Evolutionary conservation across 1,140 invertebrate genomes (phyloP).

Genomic region (Philaenus spumarius): DNA sequence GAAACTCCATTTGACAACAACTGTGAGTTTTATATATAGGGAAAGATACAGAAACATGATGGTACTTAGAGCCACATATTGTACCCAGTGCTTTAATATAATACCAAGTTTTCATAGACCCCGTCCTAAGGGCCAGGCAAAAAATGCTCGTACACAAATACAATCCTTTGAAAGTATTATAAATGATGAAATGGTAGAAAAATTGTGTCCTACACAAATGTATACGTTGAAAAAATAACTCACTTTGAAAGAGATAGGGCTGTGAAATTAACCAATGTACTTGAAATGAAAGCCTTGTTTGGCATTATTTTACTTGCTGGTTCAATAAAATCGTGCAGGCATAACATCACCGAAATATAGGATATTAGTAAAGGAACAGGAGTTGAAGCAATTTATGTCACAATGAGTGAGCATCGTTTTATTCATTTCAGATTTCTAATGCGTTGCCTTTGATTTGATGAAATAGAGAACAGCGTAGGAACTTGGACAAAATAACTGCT

Average conservation of each 20-base stretch:
- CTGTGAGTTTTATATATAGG: too few species aligned
- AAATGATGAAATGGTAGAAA: too few species aligned
- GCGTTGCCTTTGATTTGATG: background rate
- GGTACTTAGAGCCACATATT: too few species aligned
- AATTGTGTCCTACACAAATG: background rate
- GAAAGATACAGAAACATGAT: too few species aligned
- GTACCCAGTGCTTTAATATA: too few species aligned
- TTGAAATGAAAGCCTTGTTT: background rate
- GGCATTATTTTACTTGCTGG: background rate
- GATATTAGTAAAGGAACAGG: background rate
- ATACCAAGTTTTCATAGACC: too few species aligned
- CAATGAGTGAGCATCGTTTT: background rate
- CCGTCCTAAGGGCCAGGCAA: too few species aligned
- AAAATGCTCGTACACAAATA: too few species aligned
- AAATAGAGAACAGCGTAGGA: background rate
- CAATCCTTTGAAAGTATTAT: too few species aligned
- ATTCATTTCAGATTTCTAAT: background rate
- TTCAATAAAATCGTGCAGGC: background rate
- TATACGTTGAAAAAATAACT: conserved; percentile 6
- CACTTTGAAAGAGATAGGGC: background rate
- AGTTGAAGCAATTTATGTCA: too few species aligned
- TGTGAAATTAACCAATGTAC: background rate
- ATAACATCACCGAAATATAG: background rate
- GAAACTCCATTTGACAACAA: too few species aligned
- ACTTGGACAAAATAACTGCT: background rate